Base-by-base conservation (phyloP, 2,888 invertebrate species). In the Branchipolynoe longqiensis region DNA sequence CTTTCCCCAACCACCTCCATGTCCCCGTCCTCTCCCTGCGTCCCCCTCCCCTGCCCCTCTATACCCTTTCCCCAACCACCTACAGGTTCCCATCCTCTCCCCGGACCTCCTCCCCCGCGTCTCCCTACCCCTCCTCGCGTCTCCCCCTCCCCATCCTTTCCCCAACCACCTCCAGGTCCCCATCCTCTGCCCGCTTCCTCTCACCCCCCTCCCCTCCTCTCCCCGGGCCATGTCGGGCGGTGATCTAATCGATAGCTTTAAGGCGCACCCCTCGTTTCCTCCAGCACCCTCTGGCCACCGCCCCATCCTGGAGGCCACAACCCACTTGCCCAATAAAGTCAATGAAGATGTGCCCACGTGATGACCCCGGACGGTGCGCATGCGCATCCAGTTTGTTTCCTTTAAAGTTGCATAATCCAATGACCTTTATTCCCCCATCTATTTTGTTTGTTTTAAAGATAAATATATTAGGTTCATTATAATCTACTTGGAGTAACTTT, bases 241-340 rank as follows among this genome's bases (percentile, higher is more conserved):
- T 48, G 54, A 48, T 78, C 78, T 78, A 78, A 78, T 78, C 78
- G 31, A 78, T 78, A 54, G 78, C 22, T 33, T 78, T 54, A 48
- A 78, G 54, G 12, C 48, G 18, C 73, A 18, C 73, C 38, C 33
- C 54, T 78, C 25, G 14, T 54, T 41, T 3, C 33, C 18, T 38
- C 69, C 33, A 4, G 28, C 62, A 73, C 25, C 54, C 48, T 12
- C 48, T 12, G n/a, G 14, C 69, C 69, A 18, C 31, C 28, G 2
- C 28, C 48, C 78, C 18, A 25, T 48, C 28, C 48, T 6, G 3
- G 31, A 54, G 28, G 31, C 8, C 48, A 3, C 41, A 18, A 12
- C 40, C 73, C 28, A 18, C 41, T 48, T 48, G 28, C 48, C 69
- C 33, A 38, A 36, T 69, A 38, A 69, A 36, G 69, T 69, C 69